phyloP scores from a whole-genome alignment of 1,140 invertebrate genomes.

The Meloidogyne hapla region DNA sequence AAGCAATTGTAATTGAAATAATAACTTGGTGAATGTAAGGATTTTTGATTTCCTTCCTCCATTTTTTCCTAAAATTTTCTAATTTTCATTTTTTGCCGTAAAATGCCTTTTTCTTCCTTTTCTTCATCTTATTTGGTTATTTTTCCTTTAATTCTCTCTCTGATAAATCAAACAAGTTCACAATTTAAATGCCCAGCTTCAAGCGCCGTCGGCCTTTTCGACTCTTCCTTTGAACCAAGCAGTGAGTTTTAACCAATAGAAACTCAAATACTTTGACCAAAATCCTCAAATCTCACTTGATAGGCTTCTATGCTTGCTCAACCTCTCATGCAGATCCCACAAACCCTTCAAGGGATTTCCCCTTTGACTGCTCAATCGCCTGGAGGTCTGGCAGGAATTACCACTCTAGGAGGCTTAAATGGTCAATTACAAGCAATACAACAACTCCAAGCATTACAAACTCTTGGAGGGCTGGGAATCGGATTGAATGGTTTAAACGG shows the following conservation, averaged over 20 bases:
- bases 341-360: background rate
- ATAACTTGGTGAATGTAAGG: background rate
- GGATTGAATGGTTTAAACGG: conserved; percentile 13
- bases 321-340: background rate
- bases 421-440: conserved; percentile 28
- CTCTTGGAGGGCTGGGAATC: background rate
- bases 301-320: conserved; percentile 17
- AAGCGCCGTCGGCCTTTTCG: background rate
- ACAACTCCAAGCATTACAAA: conserved; percentile 20
- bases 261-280: background rate
- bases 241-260: background rate
- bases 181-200: conserved; percentile 6
- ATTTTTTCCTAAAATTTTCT: background rate
- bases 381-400: background rate
- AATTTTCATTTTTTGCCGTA: background rate
- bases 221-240: conserved; percentile 20
- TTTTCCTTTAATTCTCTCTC: background rate
- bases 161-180: background rate
- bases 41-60: no score
- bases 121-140: no score
- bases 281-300: background rate
- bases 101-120: background rate
- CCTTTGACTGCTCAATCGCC: background rate
- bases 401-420: background rate
- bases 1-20: background rate